These are phyloP conservation scores for Anguilla obscura DNA, from an alignment of 2,797 vertebrate genomes.

Conservation along the genomic window DNA sequence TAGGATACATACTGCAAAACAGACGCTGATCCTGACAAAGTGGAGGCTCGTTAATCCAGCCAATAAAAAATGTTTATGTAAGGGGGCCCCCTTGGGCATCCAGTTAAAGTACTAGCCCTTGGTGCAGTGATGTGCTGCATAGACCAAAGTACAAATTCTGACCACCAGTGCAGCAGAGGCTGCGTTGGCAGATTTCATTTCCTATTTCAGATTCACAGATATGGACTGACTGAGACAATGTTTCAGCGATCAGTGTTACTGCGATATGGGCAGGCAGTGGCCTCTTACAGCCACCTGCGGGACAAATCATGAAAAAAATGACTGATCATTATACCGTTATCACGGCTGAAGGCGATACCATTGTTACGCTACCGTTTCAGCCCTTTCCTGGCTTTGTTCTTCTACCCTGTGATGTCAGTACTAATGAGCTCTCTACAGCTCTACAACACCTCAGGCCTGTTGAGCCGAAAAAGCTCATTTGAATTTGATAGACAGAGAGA, in stretches of 20 bases:
- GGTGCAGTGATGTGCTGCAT: neutral
- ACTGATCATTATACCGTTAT: neutral
- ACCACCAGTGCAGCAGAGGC: neutral
- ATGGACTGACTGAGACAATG: neutral
- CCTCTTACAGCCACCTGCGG: neutral
- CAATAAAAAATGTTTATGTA: neutral
- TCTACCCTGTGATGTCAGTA: neutral
- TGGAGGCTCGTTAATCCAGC: neutral
- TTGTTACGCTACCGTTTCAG: neutral
- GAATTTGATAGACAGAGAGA: neutral
- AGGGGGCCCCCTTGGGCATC: neutral
- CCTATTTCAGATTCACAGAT: neutral
- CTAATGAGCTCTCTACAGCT: neutral
- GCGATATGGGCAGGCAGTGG: neutral
- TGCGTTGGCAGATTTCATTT: neutral
- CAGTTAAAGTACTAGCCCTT: neutral
- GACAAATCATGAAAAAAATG: neutral
- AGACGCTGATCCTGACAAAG: neutral
- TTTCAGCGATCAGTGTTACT: neutral
- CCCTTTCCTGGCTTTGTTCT: neutral
- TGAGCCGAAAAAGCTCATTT: neutral
- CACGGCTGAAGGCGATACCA: neutral
- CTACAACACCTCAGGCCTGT: neutral
- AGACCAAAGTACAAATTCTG: neutral
- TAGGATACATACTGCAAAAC: neutral